Evolutionary conservation across 2,113 vertebrate species (phyloP).

Genomic region (Speoplatyrhinus poulsoni): DNA sequence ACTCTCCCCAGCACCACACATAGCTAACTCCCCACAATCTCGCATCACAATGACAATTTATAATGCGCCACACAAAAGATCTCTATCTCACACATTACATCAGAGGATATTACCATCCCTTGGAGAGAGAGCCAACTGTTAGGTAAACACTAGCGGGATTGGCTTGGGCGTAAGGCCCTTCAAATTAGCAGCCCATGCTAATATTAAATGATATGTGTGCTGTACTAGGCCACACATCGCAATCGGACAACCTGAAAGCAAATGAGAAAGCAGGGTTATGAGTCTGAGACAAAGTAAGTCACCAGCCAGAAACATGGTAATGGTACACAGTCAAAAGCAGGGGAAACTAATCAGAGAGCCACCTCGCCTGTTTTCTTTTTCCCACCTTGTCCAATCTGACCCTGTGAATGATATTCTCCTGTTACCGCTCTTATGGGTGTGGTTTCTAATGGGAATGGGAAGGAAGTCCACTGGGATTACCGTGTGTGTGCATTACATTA

Average conservation of each 20-base stretch:
- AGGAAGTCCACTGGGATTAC: constrained; percentile 76
- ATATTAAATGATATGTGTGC: constrained; percentile 34
- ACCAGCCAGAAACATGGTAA: background rate
- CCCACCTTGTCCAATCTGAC: constrained; percentile 69
- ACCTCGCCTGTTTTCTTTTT: constrained; percentile 44
- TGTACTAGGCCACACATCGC: background rate
- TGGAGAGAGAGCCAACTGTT: constrained; percentile 73
- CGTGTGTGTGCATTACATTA: constrained; percentile 65
- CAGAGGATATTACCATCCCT: constrained; percentile 90
- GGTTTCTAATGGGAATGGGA: constrained; percentile 73
- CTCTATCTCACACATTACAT: constrained; percentile 94
- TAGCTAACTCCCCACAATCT: constrained; percentile 68
- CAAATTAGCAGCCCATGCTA: constrained; percentile 35
- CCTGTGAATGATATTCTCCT: constrained; percentile 75
- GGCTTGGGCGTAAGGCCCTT: constrained; percentile 71
- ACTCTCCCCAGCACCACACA: constrained; percentile 4
- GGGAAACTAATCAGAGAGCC: constrained; percentile 48
- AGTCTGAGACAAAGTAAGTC: background rate
- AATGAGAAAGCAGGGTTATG: background rate
- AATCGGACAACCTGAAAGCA: background rate
- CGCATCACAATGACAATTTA: constrained; percentile 94
- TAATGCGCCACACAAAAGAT: constrained; percentile 96
- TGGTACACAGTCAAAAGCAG: constrained; percentile 6
- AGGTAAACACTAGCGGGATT: constrained; percentile 75
- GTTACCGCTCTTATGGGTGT: constrained; percentile 77